Conservation (phyloP, 2,113 vertebrate genomes). For the Gobius niger region DNA sequence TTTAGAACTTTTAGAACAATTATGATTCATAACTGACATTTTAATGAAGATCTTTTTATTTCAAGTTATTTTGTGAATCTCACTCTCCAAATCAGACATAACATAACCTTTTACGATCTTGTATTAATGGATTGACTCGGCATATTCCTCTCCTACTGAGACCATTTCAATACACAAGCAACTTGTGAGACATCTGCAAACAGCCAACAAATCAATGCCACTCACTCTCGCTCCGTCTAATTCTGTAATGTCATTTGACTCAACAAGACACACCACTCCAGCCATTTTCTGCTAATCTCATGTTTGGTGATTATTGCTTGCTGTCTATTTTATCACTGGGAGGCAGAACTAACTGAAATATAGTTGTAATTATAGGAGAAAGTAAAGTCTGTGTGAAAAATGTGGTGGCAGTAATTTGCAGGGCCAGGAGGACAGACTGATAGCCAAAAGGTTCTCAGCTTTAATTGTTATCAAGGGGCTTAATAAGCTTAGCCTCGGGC, state of each 20-base stretch:
- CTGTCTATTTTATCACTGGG: conserved; percentile 2
- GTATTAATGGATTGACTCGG: not conserved
- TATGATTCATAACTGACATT: not conserved
- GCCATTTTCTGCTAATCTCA: not conserved
- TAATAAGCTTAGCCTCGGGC: conserved; percentile 45
- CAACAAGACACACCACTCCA: not conserved
- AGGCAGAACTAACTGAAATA: conserved; percentile 11
- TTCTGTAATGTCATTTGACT: conserved; percentile 8
- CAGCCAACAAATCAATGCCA: conserved; percentile 16
- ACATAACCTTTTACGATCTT: not conserved
- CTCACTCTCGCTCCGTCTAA: conserved; percentile 1
- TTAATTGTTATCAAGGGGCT: conserved; percentile 48
- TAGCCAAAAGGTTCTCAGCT: conserved; percentile 35
- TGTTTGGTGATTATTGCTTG: conserved; percentile 1
- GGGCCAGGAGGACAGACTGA: conserved; percentile 16
- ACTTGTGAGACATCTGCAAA: conserved; percentile 23
- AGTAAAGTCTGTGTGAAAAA: conserved; percentile 17
- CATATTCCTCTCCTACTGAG: conserved; percentile 9
- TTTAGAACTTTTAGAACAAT: too few species aligned
- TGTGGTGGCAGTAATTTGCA: conserved; percentile 28
- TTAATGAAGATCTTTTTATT: too few species aligned
- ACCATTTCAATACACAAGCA: conserved; percentile 2
- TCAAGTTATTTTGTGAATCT: not conserved
- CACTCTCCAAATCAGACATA: not conserved
- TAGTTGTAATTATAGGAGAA: conserved; percentile 20